These are phyloP conservation scores for Peromyscus aztecus DNA, from an alignment of 2,797 vertebrate genomes.

Conservation along the genomic window DNA sequence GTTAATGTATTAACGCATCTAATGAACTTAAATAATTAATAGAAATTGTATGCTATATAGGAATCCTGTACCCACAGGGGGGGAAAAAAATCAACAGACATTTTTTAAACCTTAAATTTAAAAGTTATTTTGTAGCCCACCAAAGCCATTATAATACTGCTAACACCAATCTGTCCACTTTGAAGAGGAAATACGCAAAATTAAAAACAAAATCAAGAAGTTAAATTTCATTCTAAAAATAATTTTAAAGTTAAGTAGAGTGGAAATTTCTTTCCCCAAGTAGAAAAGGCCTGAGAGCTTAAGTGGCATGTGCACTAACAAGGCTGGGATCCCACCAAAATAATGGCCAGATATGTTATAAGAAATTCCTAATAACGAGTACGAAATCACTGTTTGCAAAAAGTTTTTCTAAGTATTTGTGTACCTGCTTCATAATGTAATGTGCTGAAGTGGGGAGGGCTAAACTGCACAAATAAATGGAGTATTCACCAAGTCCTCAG, in stretches of 20 bases:
- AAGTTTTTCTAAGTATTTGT: not conserved
- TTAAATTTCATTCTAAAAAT: constrained; percentile 50
- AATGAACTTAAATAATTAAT: constrained; percentile 75
- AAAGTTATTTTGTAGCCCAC: constrained; percentile 21
- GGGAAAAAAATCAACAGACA: not conserved
- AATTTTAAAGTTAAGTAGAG: constrained; percentile 27
- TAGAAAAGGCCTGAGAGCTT: not conserved
- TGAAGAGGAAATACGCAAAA: constrained; percentile 23
- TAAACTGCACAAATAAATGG: not conserved
- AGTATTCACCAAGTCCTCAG: constrained; percentile 49
- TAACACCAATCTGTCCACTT: constrained; percentile 18
- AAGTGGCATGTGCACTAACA: not conserved
- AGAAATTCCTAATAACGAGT: constrained; percentile 24
- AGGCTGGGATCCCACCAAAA: not conserved
- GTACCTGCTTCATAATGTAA: not conserved
- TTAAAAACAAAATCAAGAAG: constrained; percentile 58
- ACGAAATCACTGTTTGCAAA: not conserved
- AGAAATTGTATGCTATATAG: constrained; percentile 28
- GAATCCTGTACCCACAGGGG: not conserved
- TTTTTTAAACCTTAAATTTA: constrained; percentile 61
- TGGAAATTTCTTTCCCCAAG: constrained; percentile 27
- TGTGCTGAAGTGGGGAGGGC: not conserved
- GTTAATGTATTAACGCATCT: constrained; percentile 47
- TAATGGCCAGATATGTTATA: not conserved
- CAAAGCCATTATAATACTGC: not conserved